Base-by-base conservation (phyloP, 1,140 invertebrate genomes). In the Zaprionus ornatus region DNA sequence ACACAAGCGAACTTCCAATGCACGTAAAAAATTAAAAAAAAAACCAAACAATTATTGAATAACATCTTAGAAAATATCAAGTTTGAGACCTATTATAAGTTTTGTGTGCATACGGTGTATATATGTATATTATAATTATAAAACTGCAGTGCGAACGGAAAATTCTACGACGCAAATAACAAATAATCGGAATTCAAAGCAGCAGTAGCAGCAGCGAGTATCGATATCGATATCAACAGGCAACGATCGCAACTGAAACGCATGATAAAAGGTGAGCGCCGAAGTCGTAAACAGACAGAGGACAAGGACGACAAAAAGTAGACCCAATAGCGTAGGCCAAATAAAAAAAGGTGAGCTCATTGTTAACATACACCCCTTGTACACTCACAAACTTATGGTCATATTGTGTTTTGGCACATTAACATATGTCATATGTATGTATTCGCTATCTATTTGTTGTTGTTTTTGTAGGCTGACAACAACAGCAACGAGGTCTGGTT, bases 121-220 rank as follows among this genome's bases (percentile, higher is more conserved):
- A 66, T 62, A 68, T 69, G 19, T 50, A 13, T 70, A 56, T 35
- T 48, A 61, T 23, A 57, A 52, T 50, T 57, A 63, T 27, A 57
- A 32, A 32, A 40, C 52, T 56, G 35, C 59, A 63, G 60, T 71
- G 54, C 60, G 55, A 61, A 27, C 60, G 21, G 37, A 42, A 37
- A 68, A 13, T 63, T 79, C 77, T 85, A 69, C 82, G 82, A 86
- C 82, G 82, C 82, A 85, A 86, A 77, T 81, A 76, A 67, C 66
- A 70, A 60, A 57, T 54, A 66, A 52, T 67, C 59, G 54, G 40
- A 17, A 45, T 9, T 45, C n/a, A 10, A 45, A 60, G 27, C 35
- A 42, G 19, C 77, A 45, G 6, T 45, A n/a, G n/a, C n/a, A 60
- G 27, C 42, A 50, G 23, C 77, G 54, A 48, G 27, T 23, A 29